Percentiles rank a stretch among this genome's conserved stretches.
Conservation (phyloP, 2,888 invertebrate genomes). For the Tipula helvola region DNA sequence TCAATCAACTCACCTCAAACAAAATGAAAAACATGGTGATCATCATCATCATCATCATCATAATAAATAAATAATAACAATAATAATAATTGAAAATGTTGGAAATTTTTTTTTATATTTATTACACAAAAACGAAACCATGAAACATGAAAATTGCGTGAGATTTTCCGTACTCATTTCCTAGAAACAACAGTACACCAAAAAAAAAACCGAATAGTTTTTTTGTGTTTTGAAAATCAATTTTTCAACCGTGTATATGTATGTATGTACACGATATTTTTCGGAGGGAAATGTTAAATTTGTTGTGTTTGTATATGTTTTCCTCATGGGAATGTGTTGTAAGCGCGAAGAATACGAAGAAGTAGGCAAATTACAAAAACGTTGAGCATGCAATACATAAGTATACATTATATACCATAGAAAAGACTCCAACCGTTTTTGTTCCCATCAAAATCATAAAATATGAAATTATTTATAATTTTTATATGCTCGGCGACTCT, state of each 20-base stretch:
- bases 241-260: not conserved
- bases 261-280: not conserved
- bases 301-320: not conserved
- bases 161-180: not conserved
- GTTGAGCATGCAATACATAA: not conserved
- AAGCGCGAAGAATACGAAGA: not conserved
- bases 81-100: not conserved
- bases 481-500: not conserved
- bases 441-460: not conserved
- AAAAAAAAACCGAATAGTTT: not conserved
- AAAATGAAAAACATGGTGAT: not conserved
- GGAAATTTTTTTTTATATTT: not conserved
- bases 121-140: not conserved
- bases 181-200: not conserved
- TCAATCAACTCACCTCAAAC: not conserved
- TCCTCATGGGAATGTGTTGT: not conserved
- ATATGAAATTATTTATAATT: constrained; percentile 4
- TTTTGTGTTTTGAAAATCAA: not conserved
- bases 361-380: not conserved
- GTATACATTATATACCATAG: too few species aligned
- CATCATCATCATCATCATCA: not conserved
- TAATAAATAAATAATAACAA: not conserved
- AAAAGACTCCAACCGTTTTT: not conserved
- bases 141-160: not conserved
- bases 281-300: not conserved